phyloP scores from a whole-genome alignment of 2,888 invertebrate species.

The Teleiodes luculella region DNA sequence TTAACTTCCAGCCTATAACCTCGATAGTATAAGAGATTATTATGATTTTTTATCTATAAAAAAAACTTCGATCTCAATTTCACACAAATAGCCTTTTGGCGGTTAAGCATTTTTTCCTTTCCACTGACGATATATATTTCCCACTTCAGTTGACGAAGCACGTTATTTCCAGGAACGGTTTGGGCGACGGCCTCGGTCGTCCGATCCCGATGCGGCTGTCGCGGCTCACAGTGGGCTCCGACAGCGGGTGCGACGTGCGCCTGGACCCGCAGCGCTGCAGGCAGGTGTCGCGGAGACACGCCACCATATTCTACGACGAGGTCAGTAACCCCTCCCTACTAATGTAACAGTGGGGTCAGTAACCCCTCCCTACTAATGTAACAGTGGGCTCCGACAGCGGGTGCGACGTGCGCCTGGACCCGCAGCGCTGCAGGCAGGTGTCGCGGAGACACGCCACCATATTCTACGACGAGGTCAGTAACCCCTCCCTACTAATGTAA shows the following conservation, averaged over 20 bases:
- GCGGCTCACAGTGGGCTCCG: conserved; percentile 76
- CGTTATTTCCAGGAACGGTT: conserved; percentile 22
- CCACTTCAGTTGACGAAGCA: no score
- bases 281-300: conserved; percentile 84
- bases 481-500: no score
- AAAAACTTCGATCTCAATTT: no score
- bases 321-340: conserved; percentile 59
- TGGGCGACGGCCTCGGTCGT: conserved; percentile 41
- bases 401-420: conserved; percentile 82
- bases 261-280: conserved; percentile 59
- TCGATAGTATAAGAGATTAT: no score
- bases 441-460: conserved; percentile 88
- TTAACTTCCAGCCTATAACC: no score
- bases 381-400: conserved; percentile 77
- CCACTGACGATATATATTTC: no score
- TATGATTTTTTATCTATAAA: no score
- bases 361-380: no score
- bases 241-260: conserved; percentile 80
- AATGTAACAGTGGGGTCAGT: no score
- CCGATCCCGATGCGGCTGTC: conserved; percentile 61
- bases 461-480: conserved; percentile 89
- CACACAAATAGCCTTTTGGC: no score
- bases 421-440: conserved; percentile 51
- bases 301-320: conserved; percentile 91
- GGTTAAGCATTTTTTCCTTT: no score